These are phyloP conservation scores for sheep (Ovis aries) DNA, from an alignment of 2,113 vertebrate species.

Conservation along the genomic window DNA sequence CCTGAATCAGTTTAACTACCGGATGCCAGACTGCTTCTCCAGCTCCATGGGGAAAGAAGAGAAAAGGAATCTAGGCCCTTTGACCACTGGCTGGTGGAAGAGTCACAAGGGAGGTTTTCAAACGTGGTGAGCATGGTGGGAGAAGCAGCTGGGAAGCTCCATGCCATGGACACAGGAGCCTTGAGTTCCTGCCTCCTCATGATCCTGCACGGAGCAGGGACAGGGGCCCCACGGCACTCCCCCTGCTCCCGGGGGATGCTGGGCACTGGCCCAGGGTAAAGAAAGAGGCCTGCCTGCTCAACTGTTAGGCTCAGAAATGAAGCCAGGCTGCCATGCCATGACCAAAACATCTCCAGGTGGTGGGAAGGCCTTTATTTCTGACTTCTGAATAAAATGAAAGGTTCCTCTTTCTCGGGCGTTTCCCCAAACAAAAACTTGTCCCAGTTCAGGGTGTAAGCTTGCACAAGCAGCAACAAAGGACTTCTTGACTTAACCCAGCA, in stretches of 20 bases:
- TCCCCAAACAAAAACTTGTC: conserved; percentile 20
- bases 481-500: conserved; percentile 3
- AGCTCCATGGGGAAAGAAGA: background rate
- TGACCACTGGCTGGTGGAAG: background rate
- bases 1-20: background rate
- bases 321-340: background rate
- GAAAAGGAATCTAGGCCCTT: background rate
- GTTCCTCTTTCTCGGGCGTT: background rate
- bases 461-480: background rate
- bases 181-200: accelerated
- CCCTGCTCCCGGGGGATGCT: background rate
- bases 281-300: background rate
- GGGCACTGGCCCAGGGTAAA: background rate
- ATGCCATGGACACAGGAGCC: background rate
- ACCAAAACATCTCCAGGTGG: conserved; percentile 16
- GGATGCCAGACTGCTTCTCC: background rate
- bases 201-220: accelerated
- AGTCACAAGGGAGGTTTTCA: background rate
- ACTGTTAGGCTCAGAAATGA: background rate
- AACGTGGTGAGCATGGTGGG: background rate
- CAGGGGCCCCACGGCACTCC: no score
- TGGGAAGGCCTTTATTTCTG: background rate
- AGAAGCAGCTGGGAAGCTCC: background rate
- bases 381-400: conserved; percentile 48
- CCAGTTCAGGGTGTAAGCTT: background rate